A percentile compares a stretch with the other conserved stretches of the same genome.
phyloP scores from a whole-genome alignment of 2,113 vertebrate species.

The Solea senegalensis region DNA sequence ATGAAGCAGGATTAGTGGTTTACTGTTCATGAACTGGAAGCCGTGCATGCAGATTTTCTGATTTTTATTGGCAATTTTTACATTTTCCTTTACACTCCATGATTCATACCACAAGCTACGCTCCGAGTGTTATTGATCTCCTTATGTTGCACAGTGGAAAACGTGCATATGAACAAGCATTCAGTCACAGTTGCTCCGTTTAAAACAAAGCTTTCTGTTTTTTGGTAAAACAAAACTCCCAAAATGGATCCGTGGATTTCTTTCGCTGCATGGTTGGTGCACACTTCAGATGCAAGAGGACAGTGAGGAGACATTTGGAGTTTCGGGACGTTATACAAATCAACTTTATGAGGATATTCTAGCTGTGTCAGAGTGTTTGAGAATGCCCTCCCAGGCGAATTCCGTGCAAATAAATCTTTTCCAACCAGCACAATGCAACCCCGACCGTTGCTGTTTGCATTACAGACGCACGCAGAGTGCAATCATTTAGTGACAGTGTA shows the following conservation, averaged over 20 bases:
- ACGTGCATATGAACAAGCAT: no score
- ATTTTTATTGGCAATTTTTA: no score
- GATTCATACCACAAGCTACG: not conserved
- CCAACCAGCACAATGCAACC: conserved; percentile 31
- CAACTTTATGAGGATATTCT: conserved; percentile 61
- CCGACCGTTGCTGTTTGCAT: conserved; percentile 23
- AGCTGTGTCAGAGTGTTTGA: conserved; percentile 48
- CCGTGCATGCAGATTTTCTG: no score
- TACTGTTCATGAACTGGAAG: no score
- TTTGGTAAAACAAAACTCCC: no score
- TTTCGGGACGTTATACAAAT: conserved; percentile 57
- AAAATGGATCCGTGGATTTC: no score
- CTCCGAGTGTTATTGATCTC: not conserved
- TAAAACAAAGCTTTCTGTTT: no score
- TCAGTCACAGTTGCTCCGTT: no score
- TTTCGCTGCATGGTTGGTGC: not conserved
- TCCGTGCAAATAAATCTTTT: conserved; percentile 64
- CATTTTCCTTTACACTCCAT: no score
- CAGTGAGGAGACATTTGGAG: conserved; percentile 32
- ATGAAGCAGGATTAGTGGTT: no score
- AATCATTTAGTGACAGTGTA: conserved; percentile 31
- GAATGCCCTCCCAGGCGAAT: conserved; percentile 58
- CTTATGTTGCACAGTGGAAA: not conserved
- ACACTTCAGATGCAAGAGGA: conserved; percentile 10
- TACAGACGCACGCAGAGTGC: conserved; percentile 28